Base-by-base conservation (phyloP, 2,113 vertebrate species). In the Dasypus novemcinctus region DNA sequence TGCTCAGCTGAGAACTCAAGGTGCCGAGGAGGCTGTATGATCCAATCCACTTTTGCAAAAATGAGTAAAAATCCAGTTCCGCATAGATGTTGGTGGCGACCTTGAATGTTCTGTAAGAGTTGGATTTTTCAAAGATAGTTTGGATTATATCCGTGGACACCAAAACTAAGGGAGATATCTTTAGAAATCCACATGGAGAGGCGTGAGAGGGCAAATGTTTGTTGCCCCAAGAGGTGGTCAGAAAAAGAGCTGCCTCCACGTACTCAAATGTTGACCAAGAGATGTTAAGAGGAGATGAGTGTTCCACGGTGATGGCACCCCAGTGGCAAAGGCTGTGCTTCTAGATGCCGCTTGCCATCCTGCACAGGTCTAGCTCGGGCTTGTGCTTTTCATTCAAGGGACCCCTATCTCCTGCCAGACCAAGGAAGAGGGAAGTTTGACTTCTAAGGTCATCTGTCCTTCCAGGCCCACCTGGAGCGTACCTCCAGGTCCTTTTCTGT, bases 41-140 rank as follows among this genome's bases (percentile, higher is more conserved):
- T 79, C 93, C 90, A 43, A 43, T 14, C 38, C 38, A 63, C 52
- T 59, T 63, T 41, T 31, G 74, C 85, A 43, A 95, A 96, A 86
- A 29, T 54, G 75, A 88, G 74, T 49, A 61, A 72, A 92, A 90
- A 36, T 57, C 23, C 38, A 74, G 18, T 54, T 84, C 20, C 33
- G 61, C 81, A 85, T 82, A 68, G 66, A 29, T 78, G 12, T 20
- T 80, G 69, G 12, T 68, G 36, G 10, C 93, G 38, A 79, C 23
- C 33, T 93, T 61, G 27, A 79, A 41, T 33, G 20, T 52, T 61
- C 21, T 57, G 21, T 33, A 57, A 75, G 49, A 94, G 11, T 5
- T 63, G 23, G 49, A 78, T 41, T 89, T 94, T 94, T 54, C 3
- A 41, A 91, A 90, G 94, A 66, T 61, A 36, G 23, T 64, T 87